Evolutionary conservation across 2,888 invertebrate genomes (phyloP).

Genomic region (Hirtodrosophila duncani): DNA sequence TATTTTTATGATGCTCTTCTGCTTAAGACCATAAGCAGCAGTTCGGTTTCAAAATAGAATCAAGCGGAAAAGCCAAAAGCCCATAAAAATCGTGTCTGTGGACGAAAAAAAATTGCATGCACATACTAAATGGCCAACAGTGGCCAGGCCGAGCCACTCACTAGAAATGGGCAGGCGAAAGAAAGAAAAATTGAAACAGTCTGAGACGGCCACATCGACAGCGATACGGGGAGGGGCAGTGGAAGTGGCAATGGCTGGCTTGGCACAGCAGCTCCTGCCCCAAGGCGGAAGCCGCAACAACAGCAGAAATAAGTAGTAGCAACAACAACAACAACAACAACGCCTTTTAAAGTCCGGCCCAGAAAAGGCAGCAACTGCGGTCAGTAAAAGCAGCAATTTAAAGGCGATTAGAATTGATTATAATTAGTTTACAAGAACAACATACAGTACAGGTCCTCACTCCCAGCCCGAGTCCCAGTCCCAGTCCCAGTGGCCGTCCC

Average conservation of each 20-base stretch:
- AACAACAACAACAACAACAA: conserved; percentile 9
- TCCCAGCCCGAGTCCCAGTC: neutral
- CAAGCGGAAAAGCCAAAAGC: conserved; percentile 64
- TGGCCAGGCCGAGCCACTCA: conserved; percentile 10
- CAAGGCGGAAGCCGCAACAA: conserved; percentile 51
- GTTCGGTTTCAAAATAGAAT: conserved; percentile 59
- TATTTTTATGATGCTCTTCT: conserved; percentile 27
- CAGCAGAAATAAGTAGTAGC: conserved; percentile 3
- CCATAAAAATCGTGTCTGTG: conserved; percentile 56
- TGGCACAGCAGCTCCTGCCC: conserved; percentile 29
- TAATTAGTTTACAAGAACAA: conserved; percentile 61
- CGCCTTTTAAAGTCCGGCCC: conserved; percentile 65
- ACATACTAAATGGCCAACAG: conserved; percentile 53
- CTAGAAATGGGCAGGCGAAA: conserved; percentile 34
- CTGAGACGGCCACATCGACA: conserved; percentile 10
- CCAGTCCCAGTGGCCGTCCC: conserved; percentile 2
- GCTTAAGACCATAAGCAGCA: conserved; percentile 46
- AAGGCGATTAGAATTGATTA: conserved; percentile 76
- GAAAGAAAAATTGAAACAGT: conserved; percentile 21
- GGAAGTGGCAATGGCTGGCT: conserved; percentile 11
- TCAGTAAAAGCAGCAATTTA: conserved; percentile 65
- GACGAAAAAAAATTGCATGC: conserved; percentile 51
- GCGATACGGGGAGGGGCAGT: neutral
- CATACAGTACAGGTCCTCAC: conserved; percentile 3
- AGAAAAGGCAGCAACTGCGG: conserved; percentile 52